These are phyloP conservation scores for Hydropsyche tenuis DNA, from an alignment of 1,140 invertebrate genomes.

Conservation along the genomic window DNA sequence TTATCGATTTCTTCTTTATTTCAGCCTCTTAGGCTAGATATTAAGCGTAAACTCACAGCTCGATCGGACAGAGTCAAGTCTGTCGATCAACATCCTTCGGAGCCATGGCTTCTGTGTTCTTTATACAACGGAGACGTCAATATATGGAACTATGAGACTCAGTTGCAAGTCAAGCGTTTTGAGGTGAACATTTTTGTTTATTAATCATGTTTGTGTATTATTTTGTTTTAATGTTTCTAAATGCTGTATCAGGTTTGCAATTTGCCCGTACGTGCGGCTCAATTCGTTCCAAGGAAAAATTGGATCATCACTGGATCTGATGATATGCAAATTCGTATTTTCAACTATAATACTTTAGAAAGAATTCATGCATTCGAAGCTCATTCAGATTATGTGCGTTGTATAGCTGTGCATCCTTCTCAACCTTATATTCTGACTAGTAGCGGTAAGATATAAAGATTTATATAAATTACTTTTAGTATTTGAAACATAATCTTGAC, in stretches of 20 bases:
- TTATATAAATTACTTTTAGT: not conserved
- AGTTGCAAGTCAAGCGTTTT: conserved; percentile 88
- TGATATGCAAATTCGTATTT: conserved; percentile 94
- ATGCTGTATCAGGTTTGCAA: conserved; percentile 98
- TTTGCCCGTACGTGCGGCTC: conserved; percentile 91
- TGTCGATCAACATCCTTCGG: conserved; percentile 95
- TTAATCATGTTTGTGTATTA: conserved; percentile 18
- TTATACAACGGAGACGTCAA: conserved; percentile 99
- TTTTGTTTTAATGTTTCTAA: no score
- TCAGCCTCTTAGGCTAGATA: conserved; percentile 94
- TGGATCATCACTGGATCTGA: conserved; percentile 99
- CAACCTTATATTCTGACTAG: conserved; percentile 97
- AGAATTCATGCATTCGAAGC: conserved; percentile 96
- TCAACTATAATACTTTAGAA: conserved; percentile 99
- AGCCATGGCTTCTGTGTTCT: conserved; percentile 98
- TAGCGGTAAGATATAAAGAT: conserved; percentile 80
- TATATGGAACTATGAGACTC: conserved; percentile 98
- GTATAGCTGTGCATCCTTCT: conserved; percentile 96
- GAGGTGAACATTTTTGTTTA: conserved; percentile 62
- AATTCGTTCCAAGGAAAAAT: conserved; percentile 97
- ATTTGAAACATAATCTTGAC: not conserved
- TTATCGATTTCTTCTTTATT: not conserved
- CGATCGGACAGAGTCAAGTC: conserved; percentile 98
- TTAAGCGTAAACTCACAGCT: conserved; percentile 96
- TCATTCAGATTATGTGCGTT: conserved; percentile 97